Conservation (phyloP, 2,888 invertebrate genomes). For the Nomada fabriciana region DNA sequence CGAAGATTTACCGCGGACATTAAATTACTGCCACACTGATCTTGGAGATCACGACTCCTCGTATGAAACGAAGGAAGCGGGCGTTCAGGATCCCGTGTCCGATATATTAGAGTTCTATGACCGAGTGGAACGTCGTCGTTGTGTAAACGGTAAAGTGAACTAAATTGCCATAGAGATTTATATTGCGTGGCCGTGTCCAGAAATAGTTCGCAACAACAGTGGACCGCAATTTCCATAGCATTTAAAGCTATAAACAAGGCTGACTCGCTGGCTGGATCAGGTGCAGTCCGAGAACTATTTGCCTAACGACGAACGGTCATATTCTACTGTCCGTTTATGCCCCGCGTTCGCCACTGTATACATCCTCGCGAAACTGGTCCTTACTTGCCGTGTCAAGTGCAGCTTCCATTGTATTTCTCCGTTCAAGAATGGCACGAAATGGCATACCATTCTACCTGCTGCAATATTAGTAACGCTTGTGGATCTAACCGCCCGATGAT, state of each 20-base stretch:
- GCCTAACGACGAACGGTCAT: slow-evolving; percentile 26
- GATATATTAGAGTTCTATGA: slow-evolving; percentile 30
- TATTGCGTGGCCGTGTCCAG: too few species aligned
- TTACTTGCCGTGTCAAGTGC: slow-evolving; percentile 14
- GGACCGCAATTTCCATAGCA: not conserved
- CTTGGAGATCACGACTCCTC: slow-evolving; percentile 61
- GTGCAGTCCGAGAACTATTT: slow-evolving; percentile 14
- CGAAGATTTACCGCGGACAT: slow-evolving; percentile 63
- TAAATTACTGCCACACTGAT: slow-evolving; percentile 68
- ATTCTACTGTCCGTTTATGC: slow-evolving; percentile 30
- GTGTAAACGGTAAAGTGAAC: too few species aligned
- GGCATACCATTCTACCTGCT: slow-evolving; percentile 1
- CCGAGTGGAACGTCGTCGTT: not conserved
- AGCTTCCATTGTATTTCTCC: not conserved
- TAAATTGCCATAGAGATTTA: not conserved
- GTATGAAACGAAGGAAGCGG: slow-evolving; percentile 12
- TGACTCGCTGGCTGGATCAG: slow-evolving; percentile 16
- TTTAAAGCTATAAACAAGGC: not conserved
- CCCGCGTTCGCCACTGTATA: not conserved
- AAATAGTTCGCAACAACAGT: too few species aligned
- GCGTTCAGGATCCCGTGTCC: not conserved
- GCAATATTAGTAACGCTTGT: not conserved
- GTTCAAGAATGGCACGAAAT: not conserved
- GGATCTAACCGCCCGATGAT: not conserved
- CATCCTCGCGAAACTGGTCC: not conserved